phyloP scores from a whole-genome alignment of 2,113 vertebrate species.

The Argyrosomus japonicus region DNA sequence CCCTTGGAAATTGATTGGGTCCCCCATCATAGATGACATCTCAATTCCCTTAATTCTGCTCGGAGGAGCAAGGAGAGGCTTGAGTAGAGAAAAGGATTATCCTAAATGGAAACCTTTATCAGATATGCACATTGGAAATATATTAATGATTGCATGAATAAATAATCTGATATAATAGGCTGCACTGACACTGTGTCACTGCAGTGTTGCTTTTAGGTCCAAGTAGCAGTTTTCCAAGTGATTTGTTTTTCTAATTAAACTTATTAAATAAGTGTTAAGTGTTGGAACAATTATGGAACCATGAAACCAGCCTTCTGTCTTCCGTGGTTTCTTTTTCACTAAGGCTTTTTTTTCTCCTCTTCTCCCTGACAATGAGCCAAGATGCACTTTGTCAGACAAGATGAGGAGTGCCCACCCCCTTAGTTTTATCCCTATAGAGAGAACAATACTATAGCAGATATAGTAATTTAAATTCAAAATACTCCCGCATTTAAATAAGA shows the following conservation, averaged over 20 bases:
- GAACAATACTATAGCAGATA: neutral
- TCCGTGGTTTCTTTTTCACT: neutral
- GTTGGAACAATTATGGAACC: neutral
- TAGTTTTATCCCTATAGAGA: neutral
- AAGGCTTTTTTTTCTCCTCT: neutral
- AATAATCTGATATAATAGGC: conserved; percentile 1
- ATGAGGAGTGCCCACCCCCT: neutral
- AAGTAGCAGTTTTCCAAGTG: conserved; percentile 3
- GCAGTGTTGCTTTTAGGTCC: neutral
- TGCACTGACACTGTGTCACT: neutral
- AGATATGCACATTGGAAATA: conserved; percentile 36
- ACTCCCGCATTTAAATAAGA: neutral
- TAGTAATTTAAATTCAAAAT: neutral
- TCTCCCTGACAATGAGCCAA: neutral
- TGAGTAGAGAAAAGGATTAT: conserved; percentile 25
- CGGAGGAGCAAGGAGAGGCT: conserved; percentile 20
- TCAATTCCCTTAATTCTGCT: conserved; percentile 62
- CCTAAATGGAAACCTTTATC: conserved; percentile 51
- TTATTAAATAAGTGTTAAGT: neutral
- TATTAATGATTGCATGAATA: conserved; percentile 24
- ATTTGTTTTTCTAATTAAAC: conserved; percentile 1
- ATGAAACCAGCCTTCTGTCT: neutral
- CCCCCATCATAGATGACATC: conserved; percentile 54
- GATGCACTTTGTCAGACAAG: neutral
- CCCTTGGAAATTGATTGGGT: conserved; percentile 63